These are phyloP conservation scores for Diadema setosum DNA, from an alignment of 35 echinoderm and acorn worm genomes.

Conservation along the genomic window DNA sequence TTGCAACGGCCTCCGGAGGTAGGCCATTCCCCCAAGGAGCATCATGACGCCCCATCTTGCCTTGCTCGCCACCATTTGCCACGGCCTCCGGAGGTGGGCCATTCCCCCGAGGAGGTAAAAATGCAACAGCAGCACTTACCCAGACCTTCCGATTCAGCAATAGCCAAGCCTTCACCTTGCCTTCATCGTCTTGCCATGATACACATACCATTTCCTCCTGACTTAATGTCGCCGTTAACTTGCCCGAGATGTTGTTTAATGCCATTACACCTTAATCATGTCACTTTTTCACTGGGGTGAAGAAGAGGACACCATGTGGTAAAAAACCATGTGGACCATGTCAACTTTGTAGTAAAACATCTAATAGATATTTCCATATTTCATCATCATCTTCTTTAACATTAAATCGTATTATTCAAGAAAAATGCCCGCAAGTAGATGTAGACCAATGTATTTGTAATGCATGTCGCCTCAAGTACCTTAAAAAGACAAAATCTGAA, in stretches of 20 bases:
- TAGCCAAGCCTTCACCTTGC: background rate
- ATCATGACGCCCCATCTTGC: background rate
- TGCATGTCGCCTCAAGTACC: background rate
- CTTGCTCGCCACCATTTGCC: background rate
- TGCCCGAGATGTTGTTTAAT: background rate
- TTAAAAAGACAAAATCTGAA: background rate
- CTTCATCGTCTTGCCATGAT: background rate
- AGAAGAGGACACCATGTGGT: background rate
- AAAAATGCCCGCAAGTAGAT: conserved; percentile 14
- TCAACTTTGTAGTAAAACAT: background rate
- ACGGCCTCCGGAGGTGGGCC: background rate
- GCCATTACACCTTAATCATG: background rate
- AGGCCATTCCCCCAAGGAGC: no score
- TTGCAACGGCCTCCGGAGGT: background rate
- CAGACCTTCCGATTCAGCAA: background rate
- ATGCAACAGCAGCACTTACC: background rate
- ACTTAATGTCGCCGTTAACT: background rate
- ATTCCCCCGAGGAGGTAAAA: no score
- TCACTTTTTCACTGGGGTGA: background rate
- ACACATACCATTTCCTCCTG: background rate
- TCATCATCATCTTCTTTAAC: background rate
- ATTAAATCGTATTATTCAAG: background rate
- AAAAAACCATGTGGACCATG: background rate
- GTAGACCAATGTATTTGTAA: background rate
- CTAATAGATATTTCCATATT: background rate